Percentiles rank a stretch among this genome's conserved stretches.
phyloP scores from a whole-genome alignment of 2,888 invertebrate genomes.

The Diadegma fenestrale region DNA sequence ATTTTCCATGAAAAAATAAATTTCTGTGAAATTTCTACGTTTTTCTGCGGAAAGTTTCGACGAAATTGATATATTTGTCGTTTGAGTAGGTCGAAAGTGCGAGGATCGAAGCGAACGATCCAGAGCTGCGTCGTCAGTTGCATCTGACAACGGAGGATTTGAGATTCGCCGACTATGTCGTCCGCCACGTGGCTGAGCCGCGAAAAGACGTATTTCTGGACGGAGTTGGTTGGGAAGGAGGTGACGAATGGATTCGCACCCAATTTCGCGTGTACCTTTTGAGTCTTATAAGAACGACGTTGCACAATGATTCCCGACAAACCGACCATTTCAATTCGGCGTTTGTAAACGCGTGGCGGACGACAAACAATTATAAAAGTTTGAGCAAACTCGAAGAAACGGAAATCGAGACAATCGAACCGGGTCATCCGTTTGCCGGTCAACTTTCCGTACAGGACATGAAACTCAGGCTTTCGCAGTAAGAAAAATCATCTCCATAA shows the following conservation, averaged over 20 bases:
- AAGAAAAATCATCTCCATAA: conserved; percentile 84
- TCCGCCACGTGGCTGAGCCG: conserved; percentile 89
- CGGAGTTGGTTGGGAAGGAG: conserved; percentile 94
- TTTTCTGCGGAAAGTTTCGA: neutral
- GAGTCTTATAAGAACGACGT: conserved; percentile 92
- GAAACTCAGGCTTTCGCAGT: conserved; percentile 96
- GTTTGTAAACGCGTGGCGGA: conserved; percentile 94
- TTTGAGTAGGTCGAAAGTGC: conserved; percentile 89
- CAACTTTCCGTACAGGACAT: conserved; percentile 97
- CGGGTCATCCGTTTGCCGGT: conserved; percentile 97
- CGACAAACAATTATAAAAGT: conserved; percentile 94
- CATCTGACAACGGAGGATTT: conserved; percentile 97
- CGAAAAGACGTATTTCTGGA: conserved; percentile 90
- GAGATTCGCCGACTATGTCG: conserved; percentile 97
- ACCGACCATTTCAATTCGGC: conserved; percentile 94
- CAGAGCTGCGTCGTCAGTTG: conserved; percentile 93
- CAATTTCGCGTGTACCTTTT: conserved; percentile 96
- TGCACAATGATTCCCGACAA: conserved; percentile 91
- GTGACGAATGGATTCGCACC: conserved; percentile 98
- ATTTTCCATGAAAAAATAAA: neutral
- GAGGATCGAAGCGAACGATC: conserved; percentile 93
- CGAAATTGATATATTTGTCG: neutral
- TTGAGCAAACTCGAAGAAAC: conserved; percentile 89
- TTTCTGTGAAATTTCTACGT: neutral
- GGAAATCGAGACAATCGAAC: conserved; percentile 84